Percentiles rank a stretch among this genome's conserved stretches.
Evolutionary conservation across 1,140 invertebrate species (phyloP).

Genomic region (Brachionus rotundiformis): DNA sequence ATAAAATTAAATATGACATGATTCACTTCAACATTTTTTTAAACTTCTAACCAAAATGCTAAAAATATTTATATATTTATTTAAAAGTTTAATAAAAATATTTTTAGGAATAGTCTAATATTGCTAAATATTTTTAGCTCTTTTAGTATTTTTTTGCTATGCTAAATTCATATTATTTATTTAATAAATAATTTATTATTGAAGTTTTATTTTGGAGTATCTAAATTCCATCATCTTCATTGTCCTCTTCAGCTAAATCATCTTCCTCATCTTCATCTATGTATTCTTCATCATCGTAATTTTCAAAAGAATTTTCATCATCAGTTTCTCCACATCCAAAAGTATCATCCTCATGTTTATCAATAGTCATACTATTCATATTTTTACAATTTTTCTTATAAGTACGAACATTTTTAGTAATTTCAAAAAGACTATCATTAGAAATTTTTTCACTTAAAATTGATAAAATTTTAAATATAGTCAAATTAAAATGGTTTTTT

Average conservation of each 20-base stretch:
- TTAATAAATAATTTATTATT: too few relatives aligned
- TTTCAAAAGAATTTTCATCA: constrained; percentile 45
- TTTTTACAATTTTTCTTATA: background rate
- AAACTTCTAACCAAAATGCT: too few relatives aligned
- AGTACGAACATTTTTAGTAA: background rate
- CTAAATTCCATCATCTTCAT: constrained; percentile 7
- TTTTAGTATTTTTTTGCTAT: too few relatives aligned
- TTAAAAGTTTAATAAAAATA: too few relatives aligned
- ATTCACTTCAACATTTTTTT: too few relatives aligned
- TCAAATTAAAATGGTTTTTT: background rate
- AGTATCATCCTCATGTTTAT: constrained; percentile 30
- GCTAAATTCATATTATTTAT: too few relatives aligned
- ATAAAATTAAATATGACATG: too few relatives aligned
- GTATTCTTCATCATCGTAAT: constrained; percentile 38
- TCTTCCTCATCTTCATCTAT: constrained; percentile 24
- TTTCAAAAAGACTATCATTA: background rate
- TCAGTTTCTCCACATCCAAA: background rate
- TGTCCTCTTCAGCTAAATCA: constrained; percentile 18
- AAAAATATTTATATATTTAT: too few relatives aligned
- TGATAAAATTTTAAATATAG: background rate
- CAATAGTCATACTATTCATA: background rate
- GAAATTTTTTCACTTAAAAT: background rate
- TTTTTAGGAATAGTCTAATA: too few relatives aligned
- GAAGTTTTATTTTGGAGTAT: too few relatives aligned
- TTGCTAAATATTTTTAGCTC: too few relatives aligned